Conservation (phyloP, 30 jellyfish, hydroid and myxozoan genomes). For the Calvadosia cruxmelitensis region DNA sequence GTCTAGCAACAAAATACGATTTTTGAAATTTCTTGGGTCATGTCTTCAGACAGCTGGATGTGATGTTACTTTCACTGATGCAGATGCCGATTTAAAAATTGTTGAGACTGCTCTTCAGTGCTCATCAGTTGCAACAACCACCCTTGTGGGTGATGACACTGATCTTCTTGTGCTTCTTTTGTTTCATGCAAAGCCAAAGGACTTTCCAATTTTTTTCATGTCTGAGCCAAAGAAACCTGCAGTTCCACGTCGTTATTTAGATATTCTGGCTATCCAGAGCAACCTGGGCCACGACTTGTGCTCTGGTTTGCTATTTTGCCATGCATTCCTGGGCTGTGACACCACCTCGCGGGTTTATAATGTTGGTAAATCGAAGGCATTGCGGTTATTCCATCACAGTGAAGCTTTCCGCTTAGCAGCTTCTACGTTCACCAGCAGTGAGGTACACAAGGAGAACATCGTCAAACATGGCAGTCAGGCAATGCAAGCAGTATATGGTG, state of each 20-base stretch:
- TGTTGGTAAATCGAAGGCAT: conserved; percentile 18
- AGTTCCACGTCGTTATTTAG: background rate
- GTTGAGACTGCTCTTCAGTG: conserved; percentile 17
- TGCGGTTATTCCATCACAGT: conserved; percentile 8
- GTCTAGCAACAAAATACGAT: conserved; percentile 12
- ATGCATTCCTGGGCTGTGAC: conserved; percentile 34
- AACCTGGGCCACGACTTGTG: conserved; percentile 12
- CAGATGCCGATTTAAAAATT: conserved; percentile 23
- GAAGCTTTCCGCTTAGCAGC: conserved; percentile 2
- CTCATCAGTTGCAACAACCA: conserved; percentile 12
- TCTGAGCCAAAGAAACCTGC: background rate
- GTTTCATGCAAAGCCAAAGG: conserved; percentile 26
- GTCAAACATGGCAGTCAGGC: conserved; percentile 17
- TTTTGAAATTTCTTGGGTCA: conserved; percentile 5
- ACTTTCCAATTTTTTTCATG: background rate
- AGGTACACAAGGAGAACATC: conserved; percentile 8
- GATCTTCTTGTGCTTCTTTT: conserved; percentile 33
- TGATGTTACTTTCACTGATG: conserved; percentile 8
- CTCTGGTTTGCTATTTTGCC: conserved; percentile 4
- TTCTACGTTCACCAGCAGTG: background rate
- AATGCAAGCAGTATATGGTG: conserved; percentile 13
- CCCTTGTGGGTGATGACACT: conserved; percentile 31
- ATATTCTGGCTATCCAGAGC: background rate
- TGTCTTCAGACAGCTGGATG: conserved; percentile 13
- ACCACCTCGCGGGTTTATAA: conserved; percentile 26